These are phyloP conservation scores for Coturnix japonica DNA, from an alignment of 2,113 vertebrate species.

Conservation along the genomic window DNA sequence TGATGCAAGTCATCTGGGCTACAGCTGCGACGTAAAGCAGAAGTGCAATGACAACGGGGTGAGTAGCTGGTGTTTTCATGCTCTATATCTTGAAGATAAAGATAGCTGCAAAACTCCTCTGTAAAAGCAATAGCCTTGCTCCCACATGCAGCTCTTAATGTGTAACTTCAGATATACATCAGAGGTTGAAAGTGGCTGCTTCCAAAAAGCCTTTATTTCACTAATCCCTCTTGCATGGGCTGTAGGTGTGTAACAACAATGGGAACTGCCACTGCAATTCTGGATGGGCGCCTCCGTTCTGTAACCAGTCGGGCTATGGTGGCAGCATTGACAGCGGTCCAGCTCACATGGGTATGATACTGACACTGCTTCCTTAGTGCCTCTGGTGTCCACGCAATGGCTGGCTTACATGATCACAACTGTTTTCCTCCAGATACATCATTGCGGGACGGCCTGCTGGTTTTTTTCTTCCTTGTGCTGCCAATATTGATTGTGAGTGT, in stretches of 20 bases:
- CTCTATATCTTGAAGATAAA: background rate
- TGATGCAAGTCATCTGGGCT: slow-evolving; percentile 77
- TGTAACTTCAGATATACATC: background rate
- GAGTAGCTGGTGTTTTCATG: slow-evolving; percentile 38
- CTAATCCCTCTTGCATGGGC: background rate
- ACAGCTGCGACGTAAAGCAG: slow-evolving; percentile 76
- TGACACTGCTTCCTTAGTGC: background rate
- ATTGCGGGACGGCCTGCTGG: slow-evolving; percentile 85
- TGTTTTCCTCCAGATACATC: slow-evolving; percentile 80
- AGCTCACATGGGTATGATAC: slow-evolving; percentile 78
- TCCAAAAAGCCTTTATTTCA: background rate
- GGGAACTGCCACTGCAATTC: slow-evolving; percentile 83
- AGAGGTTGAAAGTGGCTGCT: fast-evolving
- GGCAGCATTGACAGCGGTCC: slow-evolving; percentile 88
- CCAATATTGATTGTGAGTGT: slow-evolving; percentile 65
- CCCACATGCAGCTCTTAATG: fast-evolving
- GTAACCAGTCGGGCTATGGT: slow-evolving; percentile 78
- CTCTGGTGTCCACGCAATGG: background rate
- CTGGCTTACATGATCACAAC: background rate
- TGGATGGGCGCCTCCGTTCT: slow-evolving; percentile 84
- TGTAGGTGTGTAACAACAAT: slow-evolving; percentile 79
- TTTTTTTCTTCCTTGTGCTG: slow-evolving; percentile 88
- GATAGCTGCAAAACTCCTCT: background rate
- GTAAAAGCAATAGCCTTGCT: background rate
- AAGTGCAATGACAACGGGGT: slow-evolving; percentile 83